Evolutionary conservation across 2,113 vertebrate species (phyloP).

Genomic region (Plecotus auritus): DNA sequence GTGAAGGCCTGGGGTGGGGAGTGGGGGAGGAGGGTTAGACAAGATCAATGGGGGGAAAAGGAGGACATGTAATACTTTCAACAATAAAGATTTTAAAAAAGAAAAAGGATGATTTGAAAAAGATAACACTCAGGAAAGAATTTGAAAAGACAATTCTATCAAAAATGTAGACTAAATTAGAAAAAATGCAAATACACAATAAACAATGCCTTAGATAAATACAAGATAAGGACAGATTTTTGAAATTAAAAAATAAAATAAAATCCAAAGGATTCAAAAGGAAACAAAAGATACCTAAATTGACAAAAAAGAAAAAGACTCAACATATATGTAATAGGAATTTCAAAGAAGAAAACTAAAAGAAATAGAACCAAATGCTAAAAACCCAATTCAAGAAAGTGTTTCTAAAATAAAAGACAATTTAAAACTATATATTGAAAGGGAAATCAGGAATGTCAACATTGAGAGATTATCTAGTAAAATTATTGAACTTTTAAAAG

Average conservation of each 20-base stretch:
- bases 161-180: not conserved
- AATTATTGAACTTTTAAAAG: not conserved
- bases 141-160: not conserved
- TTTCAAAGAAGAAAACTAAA: constrained; percentile 20
- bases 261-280: not conserved
- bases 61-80: too few species aligned
- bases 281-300: not conserved
- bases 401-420: not conserved
- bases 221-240: not conserved
- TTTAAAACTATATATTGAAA: not conserved
- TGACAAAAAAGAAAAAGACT: not conserved
- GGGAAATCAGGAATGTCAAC: not conserved
- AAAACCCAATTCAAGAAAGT: not conserved
- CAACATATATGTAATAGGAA: not conserved
- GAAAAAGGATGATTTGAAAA: not conserved
- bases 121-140: not conserved
- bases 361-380: not conserved
- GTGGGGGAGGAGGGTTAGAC: too few species aligned
- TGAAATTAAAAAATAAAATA: not conserved
- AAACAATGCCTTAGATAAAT: not conserved
- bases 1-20: too few species aligned
- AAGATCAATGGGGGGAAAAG: too few species aligned
- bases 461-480: not conserved
- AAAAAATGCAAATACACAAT: not conserved
- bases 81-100: too few species aligned